Base-by-base conservation (phyloP, 2,797 vertebrate species). In the Nyctibius grandis region DNA sequence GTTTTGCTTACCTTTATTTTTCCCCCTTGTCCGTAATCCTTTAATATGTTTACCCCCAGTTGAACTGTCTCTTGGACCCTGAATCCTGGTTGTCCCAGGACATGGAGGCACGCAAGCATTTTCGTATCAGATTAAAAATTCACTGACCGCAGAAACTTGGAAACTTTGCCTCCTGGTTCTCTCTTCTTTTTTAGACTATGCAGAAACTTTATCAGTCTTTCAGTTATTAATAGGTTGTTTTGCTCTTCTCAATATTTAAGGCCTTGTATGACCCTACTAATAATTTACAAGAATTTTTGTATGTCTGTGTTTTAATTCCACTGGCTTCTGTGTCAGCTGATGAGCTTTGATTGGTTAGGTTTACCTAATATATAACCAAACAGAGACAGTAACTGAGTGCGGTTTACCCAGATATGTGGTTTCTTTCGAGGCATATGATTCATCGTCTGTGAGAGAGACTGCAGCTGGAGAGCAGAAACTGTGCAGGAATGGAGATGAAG, bases 351-450 rank as follows among this genome's bases (percentile, higher is more conserved):
- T 94, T 95, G 96, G 93, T 89, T 89, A 89, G 91, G 69, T 94
- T 96, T 94, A 61, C 90, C 89, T 77, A 94, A 95, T 95, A 94
- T 42, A 86, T 97, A 96, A 97, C 93, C 96, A 96, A 96, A 90
- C 86, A 97, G 95, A 96, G 96, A 97, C 91, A 97, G 95, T 76
- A 88, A 93, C 93, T 75, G 53, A 86, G 8, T 96, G 94, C 83
- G 91, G 94, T 97, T 97, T 97, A 31, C 88, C 96, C 85, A 96
- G 93, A 96, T 79, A 97, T 84, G 74, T 91, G 95, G 94, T 81
- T 97, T 96, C 95, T 97, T 93, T 95, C 94, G 93, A 96, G 96
- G 91, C 92, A 92, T 87, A 89, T 97, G 97, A 97, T 97, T 97
- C 96, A 94, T 81, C 54, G 90, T 95, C 88, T 97, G 85, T 69